Evolutionary conservation across 2,888 invertebrate species (phyloP).

Genomic region (Sepioteuthis lessoniana): DNA sequence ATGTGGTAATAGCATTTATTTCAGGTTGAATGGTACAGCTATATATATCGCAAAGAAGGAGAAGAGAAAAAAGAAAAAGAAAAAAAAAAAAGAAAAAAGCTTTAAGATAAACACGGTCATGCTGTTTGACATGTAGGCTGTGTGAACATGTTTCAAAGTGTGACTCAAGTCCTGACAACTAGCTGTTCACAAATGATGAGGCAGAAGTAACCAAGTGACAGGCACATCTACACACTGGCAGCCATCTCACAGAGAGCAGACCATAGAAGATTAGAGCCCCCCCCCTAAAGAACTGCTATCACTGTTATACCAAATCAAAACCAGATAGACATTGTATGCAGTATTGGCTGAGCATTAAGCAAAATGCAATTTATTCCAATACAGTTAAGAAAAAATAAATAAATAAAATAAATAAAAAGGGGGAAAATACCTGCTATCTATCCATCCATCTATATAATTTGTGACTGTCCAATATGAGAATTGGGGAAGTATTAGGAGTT

Average conservation of each 20-base stretch:
- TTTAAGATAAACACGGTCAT: conserved; percentile 46
- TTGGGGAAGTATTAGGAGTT: not conserved
- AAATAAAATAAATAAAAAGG: too few relatives aligned
- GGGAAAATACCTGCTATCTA: too few relatives aligned
- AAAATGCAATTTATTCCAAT: not conserved
- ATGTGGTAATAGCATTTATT: conserved; percentile 49
- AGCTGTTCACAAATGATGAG: conserved; percentile 35
- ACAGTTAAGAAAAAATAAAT: too few relatives aligned
- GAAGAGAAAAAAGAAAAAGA: not conserved
- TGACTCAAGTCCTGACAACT: not conserved
- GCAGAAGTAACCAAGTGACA: conserved; percentile 10
- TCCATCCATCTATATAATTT: not conserved
- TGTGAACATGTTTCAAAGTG: not conserved
- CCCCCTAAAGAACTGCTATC: not conserved
- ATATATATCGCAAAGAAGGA: conserved; percentile 34
- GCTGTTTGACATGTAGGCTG: conserved; percentile 38
- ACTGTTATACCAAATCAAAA: not conserved
- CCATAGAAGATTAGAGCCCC: not conserved
- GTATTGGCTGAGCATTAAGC: not conserved
- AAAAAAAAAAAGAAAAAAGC: not conserved
- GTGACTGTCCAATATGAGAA: not conserved
- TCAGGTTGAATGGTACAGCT: conserved; percentile 49
- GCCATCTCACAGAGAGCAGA: not conserved
- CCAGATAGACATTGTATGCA: not conserved
- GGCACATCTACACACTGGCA: conserved; percentile 6